Evolutionary conservation across 2,888 invertebrate species (phyloP).

Genomic region (Oligia strigilis): DNA sequence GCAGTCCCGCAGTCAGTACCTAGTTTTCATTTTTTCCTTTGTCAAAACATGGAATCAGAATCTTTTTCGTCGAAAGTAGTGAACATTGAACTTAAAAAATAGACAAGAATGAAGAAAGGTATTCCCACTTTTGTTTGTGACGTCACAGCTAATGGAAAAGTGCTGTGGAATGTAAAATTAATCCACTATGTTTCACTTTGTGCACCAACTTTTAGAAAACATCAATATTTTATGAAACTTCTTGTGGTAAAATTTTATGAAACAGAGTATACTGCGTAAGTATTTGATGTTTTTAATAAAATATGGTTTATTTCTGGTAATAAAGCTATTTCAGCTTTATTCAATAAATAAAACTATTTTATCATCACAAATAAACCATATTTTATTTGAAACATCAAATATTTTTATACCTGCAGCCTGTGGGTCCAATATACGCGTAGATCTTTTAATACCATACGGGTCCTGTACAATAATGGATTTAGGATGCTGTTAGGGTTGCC

Average conservation of each 20-base stretch:
- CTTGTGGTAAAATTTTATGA: conserved; percentile 24
- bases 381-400: background rate
- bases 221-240: conserved; percentile 44
- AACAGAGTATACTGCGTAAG: conserved; percentile 10
- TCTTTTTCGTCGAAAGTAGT: background rate
- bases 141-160: conserved; percentile 48
- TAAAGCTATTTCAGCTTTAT: conserved; percentile 2
- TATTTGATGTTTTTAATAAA: conserved; percentile 35
- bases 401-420: no score
- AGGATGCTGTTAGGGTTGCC: no score
- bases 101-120: background rate
- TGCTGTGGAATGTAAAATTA: conserved; percentile 48
- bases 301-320: background rate
- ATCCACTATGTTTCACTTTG: conserved; percentile 31
- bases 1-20: no score
- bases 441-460: no score
- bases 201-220: conserved; percentile 42
- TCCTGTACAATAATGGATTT: no score
- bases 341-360: background rate
- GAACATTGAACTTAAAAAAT: conserved; percentile 13
- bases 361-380: background rate
- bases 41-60: background rate
- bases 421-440: no score
- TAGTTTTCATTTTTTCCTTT: background rate
- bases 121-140: conserved; percentile 28